Conservation (phyloP, 2,113 vertebrate genomes). For the Salvator merianae region DNA sequence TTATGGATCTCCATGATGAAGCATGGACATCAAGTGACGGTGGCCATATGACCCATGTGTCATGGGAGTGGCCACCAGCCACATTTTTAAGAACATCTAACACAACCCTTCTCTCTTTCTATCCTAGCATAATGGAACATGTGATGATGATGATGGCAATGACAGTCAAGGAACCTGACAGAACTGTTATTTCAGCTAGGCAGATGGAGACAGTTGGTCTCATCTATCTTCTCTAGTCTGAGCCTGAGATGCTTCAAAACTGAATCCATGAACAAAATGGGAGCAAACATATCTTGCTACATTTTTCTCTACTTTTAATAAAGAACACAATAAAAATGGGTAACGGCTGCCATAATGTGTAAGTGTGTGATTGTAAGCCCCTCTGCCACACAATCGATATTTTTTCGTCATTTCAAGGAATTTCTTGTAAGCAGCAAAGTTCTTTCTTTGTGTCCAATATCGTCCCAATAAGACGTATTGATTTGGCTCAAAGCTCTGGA, state of each 20-base stretch:
- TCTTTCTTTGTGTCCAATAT: background rate
- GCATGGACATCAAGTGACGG: no score
- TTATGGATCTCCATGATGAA: no score
- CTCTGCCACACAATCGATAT: background rate
- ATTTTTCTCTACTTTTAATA: background rate
- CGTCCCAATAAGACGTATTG: constrained; percentile 5
- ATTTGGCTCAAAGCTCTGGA: background rate
- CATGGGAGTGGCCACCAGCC: no score
- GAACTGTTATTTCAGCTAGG: no score
- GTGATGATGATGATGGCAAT: no score
- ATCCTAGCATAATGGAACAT: no score
- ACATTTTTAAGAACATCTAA: no score
- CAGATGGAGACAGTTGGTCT: no score
- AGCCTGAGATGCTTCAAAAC: background rate
- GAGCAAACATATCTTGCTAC: background rate
- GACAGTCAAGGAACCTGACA: no score
- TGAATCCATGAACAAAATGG: background rate
- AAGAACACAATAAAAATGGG: background rate
- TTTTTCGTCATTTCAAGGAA: background rate
- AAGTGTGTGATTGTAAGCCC: background rate
- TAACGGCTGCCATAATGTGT: background rate
- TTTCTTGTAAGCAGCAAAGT: background rate
- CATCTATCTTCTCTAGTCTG: no score
- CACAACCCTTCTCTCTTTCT: no score
- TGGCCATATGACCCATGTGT: no score